A percentile compares a stretch with the other conserved stretches of the same genome.
phyloP scores from a whole-genome alignment of 2,888 invertebrate species.

The Melieria omissa region DNA sequence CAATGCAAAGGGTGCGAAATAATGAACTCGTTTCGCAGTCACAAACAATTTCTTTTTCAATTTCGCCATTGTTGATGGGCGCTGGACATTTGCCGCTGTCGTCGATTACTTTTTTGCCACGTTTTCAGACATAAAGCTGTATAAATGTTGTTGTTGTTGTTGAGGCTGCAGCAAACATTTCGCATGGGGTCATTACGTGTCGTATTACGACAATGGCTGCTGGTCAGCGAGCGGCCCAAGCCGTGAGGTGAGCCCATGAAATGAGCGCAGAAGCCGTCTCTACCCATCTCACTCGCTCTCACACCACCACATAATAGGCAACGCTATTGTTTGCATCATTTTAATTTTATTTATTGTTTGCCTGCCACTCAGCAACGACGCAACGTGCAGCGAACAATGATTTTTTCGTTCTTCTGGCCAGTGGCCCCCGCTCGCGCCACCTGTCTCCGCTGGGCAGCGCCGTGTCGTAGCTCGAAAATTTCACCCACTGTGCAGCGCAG shows the following conservation, averaged over 20 bases:
- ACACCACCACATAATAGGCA: background rate
- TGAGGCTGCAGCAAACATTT: background rate
- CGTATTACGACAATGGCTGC: constrained; percentile 54
- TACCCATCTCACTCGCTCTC: constrained; percentile 12
- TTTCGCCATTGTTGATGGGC: constrained; percentile 53
- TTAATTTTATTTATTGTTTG: constrained; percentile 68
- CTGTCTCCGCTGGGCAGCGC: constrained; percentile 16
- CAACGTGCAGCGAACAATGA: constrained; percentile 35
- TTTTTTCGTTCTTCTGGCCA: constrained; percentile 27
- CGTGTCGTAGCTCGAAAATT: constrained; percentile 13
- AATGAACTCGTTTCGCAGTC: constrained; percentile 65
- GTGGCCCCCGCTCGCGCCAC: constrained; percentile 21
- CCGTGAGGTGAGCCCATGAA: constrained; percentile 1
- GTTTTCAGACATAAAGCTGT: background rate
- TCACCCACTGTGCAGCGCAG: constrained; percentile 39
- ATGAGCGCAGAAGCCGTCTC: constrained; percentile 23
- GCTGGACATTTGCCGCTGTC: constrained; percentile 11
- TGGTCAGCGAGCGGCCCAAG: constrained; percentile 22
- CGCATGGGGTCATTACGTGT: constrained; percentile 59
- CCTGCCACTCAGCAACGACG: constrained; percentile 29
- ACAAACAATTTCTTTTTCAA: constrained; percentile 66
- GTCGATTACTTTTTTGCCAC: constrained; percentile 22
- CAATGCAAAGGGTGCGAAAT: constrained; percentile 62
- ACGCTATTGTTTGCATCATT: constrained; percentile 65
- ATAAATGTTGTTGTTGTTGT: too few relatives aligned